Evolutionary conservation across 2,113 vertebrate genomes (phyloP).

Genomic region (Bubalus kerabau): DNA sequence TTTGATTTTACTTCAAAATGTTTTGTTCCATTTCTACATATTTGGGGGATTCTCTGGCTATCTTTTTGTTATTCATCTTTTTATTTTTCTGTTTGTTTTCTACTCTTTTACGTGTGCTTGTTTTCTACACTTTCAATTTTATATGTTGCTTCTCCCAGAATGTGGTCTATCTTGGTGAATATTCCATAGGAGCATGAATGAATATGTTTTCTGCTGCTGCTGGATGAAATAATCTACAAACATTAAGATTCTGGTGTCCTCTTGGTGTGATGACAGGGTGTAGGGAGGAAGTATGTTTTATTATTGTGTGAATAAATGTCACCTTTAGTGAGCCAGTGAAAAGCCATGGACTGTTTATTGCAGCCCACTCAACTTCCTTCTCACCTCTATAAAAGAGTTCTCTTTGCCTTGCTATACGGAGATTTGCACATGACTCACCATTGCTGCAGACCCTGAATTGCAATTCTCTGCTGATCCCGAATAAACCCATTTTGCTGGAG

Average conservation of each 20-base stretch:
- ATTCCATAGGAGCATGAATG: background rate
- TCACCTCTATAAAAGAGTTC: background rate
- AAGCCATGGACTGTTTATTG: background rate
- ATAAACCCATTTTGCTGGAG: background rate
- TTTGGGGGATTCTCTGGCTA: background rate
- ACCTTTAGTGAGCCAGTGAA: background rate
- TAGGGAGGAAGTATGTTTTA: fast-evolving
- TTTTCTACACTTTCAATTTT: background rate
- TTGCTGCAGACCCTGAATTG: background rate
- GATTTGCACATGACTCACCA: background rate
- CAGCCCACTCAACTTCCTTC: background rate
- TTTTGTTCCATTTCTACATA: background rate
- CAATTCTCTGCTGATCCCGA: background rate
- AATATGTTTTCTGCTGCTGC: background rate
- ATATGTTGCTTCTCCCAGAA: background rate
- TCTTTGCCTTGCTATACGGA: background rate
- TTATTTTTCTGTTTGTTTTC: background rate
- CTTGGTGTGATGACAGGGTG: too few species aligned
- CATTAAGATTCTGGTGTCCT: background rate
- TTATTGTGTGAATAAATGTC: background rate
- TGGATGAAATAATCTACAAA: background rate
- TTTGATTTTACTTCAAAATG: background rate
- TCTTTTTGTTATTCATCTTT: background rate
- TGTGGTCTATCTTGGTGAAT: background rate
- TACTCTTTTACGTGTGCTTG: too few species aligned